phyloP scores from a whole-genome alignment of 30 jellyfish, hydroid and myxozoan genomes.

The Turritopsis rubra region DNA sequence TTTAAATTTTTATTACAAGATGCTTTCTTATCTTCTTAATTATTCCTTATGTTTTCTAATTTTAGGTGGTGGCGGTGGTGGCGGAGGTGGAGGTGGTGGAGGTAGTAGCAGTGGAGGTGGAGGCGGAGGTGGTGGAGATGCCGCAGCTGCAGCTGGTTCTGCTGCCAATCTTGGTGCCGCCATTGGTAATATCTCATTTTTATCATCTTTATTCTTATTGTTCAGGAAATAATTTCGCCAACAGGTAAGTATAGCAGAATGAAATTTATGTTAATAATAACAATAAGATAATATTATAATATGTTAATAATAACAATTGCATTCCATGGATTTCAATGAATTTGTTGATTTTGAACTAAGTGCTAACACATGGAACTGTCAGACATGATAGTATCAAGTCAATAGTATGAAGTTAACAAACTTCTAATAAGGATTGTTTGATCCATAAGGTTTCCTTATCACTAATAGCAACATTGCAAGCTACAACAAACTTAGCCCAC shows the following conservation, averaged over 20 bases:
- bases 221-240: not conserved
- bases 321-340: not conserved
- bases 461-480: slow-evolving; percentile 13
- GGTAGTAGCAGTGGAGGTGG: slow-evolving; percentile 48
- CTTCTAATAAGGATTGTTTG: too few relatives aligned
- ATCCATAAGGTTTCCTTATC: not conserved
- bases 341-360: not conserved
- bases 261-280: too few relatives aligned
- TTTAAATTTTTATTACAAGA: too few relatives aligned
- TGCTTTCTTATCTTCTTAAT: too few relatives aligned
- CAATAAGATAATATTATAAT: not conserved
- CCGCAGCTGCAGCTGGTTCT: slow-evolving; percentile 79
- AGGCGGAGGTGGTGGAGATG: slow-evolving; percentile 51
- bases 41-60: not conserved
- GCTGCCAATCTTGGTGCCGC: slow-evolving; percentile 95
- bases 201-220: not conserved
- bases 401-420: too few relatives aligned
- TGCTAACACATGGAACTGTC: not conserved
- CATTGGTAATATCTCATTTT: slow-evolving; percentile 47
- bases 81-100: slow-evolving; percentile 91
- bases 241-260: not conserved
- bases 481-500: slow-evolving; percentile 16
- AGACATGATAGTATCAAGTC: too few relatives aligned
- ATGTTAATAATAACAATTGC: not conserved
- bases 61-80: not conserved